A percentile compares a stretch with the other conserved stretches of the same genome.
phyloP scores from a whole-genome alignment of 2,888 invertebrate species.

The Apamea sordens region DNA sequence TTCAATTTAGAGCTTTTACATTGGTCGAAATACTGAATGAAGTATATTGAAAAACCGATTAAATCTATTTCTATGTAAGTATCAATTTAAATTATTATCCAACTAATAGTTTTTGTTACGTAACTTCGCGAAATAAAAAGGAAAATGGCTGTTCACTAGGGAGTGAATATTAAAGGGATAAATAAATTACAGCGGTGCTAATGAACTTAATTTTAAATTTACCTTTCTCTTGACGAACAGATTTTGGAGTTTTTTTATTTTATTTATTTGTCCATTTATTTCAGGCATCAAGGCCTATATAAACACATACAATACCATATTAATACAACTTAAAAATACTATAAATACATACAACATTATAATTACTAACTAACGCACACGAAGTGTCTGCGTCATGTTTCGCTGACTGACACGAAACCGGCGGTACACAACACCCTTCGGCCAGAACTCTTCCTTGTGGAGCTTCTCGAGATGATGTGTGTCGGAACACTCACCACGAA shows the following conservation, averaged over 20 bases:
- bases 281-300: too few relatives aligned
- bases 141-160: conserved; percentile 15
- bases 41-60: conserved; percentile 2
- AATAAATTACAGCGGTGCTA: conserved; percentile 33
- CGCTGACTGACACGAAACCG: too few relatives aligned
- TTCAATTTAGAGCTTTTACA: conserved; percentile 15
- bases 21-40: conserved; percentile 3
- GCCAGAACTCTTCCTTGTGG: too few relatives aligned
- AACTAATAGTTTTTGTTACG: conserved; percentile 15
- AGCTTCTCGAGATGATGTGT: too few relatives aligned
- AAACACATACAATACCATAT: too few relatives aligned
- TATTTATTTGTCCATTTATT: too few relatives aligned
- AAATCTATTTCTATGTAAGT: conserved; percentile 1
- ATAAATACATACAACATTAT: too few relatives aligned
- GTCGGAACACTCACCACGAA: too few relatives aligned
- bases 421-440: too few relatives aligned
- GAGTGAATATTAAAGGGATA: conserved; percentile 22
- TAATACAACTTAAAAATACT: too few relatives aligned
- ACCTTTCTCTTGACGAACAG: conserved; percentile 1
- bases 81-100: not conserved
- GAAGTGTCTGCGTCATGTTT: too few relatives aligned
- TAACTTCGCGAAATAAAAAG: conserved; percentile 21
- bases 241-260: conserved; percentile 8
- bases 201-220: conserved; percentile 31
- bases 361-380: too few relatives aligned